phyloP scores from a whole-genome alignment of 2,888 invertebrate species.

The Cosmorhoe ocellata region DNA sequence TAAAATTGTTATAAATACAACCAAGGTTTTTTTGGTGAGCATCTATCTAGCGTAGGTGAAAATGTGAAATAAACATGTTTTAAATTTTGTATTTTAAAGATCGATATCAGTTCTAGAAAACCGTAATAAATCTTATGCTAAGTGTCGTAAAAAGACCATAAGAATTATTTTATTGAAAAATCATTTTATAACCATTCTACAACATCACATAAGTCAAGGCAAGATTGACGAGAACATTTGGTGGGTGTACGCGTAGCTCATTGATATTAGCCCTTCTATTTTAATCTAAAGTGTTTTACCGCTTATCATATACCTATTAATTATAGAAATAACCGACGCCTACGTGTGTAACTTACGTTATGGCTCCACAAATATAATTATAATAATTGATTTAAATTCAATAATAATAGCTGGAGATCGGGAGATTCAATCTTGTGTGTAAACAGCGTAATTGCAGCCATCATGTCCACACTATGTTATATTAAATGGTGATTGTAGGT shows the following conservation, averaged over 20 bases:
- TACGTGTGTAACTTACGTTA: conserved; percentile 47
- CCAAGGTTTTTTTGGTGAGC: not conserved
- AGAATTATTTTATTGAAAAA: conserved; percentile 6
- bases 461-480: conserved; percentile 31
- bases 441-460: conserved; percentile 61
- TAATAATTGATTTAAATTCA: conserved; percentile 79
- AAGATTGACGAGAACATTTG: conserved; percentile 29
- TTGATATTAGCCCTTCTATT: conserved; percentile 62
- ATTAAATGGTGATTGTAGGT: conserved; percentile 12
- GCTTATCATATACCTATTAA: conserved; percentile 72
- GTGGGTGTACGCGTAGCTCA: conserved; percentile 48
- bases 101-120: conserved; percentile 10
- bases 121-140: conserved; percentile 12
- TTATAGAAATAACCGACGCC: conserved; percentile 67
- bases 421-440: conserved; percentile 53
- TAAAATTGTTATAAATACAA: no score
- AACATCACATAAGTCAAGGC: conserved; percentile 8
- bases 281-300: conserved; percentile 76
- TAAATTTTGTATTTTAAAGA: conserved; percentile 1
- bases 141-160: conserved; percentile 5
- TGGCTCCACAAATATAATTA: conserved; percentile 67
- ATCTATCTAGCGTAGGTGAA: no score
- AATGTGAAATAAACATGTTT: not conserved
- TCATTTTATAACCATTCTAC: conserved; percentile 7
- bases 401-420: conserved; percentile 67